phyloP scores from a whole-genome alignment of 1,140 invertebrate genomes.

The Hyposmocoma kahamanoa region DNA sequence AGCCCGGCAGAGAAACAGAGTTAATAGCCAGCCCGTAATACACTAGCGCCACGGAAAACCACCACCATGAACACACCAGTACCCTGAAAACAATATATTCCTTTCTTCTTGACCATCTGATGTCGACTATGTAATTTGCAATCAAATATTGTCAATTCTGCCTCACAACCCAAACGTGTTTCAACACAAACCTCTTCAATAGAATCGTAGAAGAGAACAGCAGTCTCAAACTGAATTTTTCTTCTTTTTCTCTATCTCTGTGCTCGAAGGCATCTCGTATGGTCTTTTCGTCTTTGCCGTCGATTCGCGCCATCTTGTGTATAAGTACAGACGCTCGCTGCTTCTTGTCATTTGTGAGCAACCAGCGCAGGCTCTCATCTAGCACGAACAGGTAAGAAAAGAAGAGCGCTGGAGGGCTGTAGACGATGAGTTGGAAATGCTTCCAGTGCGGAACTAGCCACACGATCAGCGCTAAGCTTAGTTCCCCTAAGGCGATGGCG shows the following conservation, averaged over 20 bases:
- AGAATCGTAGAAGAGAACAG: too few species aligned
- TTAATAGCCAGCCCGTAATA: constrained; percentile 89
- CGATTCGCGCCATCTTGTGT: constrained; percentile 77
- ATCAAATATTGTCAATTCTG: too few species aligned
- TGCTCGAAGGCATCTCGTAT: too few species aligned
- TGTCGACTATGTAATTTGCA: too few species aligned
- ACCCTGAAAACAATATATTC: too few species aligned
- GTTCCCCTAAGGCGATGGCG: constrained; percentile 46
- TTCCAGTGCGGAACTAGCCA: constrained; percentile 57
- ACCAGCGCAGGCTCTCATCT: constrained; percentile 76
- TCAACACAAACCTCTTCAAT: too few species aligned
- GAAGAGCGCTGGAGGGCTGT: constrained; percentile 54
- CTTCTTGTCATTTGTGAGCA: constrained; percentile 80
- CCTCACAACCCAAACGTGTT: too few species aligned
- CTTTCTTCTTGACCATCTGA: too few species aligned
- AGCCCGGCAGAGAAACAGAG: constrained; percentile 82
- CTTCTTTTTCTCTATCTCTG: too few species aligned
- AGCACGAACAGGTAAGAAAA: constrained; percentile 51
- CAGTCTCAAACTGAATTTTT: too few species aligned
- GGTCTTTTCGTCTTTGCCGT: too few species aligned
- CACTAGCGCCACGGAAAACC: constrained; percentile 83
- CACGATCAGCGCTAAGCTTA: constrained; percentile 49
- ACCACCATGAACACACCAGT: constrained; percentile 75
- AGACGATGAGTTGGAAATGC: constrained; percentile 51
- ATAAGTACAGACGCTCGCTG: constrained; percentile 78